phyloP scores from a whole-genome alignment of 2,888 invertebrate genomes.

The Caenorhabditis sinica region DNA sequence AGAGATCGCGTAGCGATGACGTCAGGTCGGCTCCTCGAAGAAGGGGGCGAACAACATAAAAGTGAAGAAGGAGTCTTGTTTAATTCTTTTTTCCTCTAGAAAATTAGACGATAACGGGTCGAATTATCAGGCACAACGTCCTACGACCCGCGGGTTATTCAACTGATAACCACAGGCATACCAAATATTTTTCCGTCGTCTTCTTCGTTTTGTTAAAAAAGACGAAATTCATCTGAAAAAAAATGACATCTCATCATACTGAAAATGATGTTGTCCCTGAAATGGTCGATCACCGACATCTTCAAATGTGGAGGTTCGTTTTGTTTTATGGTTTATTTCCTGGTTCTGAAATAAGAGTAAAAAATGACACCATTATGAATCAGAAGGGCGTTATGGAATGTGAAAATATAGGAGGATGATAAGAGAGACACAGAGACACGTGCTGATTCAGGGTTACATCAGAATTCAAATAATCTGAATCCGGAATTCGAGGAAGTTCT shows the following conservation, averaged over 20 bases:
- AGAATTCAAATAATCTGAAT: not conserved
- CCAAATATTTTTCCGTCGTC: conserved; percentile 51
- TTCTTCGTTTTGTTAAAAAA: not conserved
- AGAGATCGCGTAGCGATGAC: conserved; percentile 51
- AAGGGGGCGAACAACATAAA: conserved; percentile 50
- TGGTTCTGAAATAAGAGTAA: not conserved
- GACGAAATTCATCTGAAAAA: not conserved
- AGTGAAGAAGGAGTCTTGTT: conserved; percentile 35
- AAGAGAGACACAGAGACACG: conserved; percentile 18
- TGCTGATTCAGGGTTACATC: conserved; percentile 3
- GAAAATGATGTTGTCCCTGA: conserved; percentile 62
- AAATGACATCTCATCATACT: conserved; percentile 49
- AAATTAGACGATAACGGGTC: conserved; percentile 51
- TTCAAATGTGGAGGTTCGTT: conserved; percentile 66
- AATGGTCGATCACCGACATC: conserved; percentile 66
- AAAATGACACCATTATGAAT: conserved; percentile 36
- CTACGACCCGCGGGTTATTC: conserved; percentile 53
- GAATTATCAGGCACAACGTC: conserved; percentile 42
- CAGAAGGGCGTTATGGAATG: conserved; percentile 54
- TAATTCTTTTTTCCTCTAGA: conserved; percentile 34
- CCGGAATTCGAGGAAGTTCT: conserved; percentile 8
- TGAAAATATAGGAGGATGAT: conserved; percentile 22
- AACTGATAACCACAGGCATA: conserved; percentile 52
- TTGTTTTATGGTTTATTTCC: not conserved
- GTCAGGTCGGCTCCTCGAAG: conserved; percentile 26